Conservation (phyloP, 2,113 vertebrate species). For the Microcebus lehilahytsara region DNA sequence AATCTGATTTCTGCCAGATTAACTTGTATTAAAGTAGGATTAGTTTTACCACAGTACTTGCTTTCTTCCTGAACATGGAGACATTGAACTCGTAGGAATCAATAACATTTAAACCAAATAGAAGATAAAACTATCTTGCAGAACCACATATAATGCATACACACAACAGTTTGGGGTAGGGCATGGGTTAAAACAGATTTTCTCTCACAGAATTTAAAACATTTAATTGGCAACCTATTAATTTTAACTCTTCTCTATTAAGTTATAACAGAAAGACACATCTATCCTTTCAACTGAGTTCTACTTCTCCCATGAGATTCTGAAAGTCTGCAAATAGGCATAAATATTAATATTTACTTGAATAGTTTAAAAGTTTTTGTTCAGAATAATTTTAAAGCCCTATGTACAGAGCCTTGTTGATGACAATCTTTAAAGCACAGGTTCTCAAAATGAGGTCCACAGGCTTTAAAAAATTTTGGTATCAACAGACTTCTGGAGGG, state of each 20-base stretch:
- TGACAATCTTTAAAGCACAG: neutral
- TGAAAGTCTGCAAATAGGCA: neutral
- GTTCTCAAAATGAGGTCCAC: neutral
- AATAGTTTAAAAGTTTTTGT: neutral
- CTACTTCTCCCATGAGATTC: neutral
- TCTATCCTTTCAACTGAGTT: neutral
- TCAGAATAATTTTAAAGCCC: neutral
- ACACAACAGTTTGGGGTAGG: neutral
- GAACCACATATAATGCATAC: neutral
- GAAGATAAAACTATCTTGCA: neutral
- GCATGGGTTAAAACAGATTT: neutral
- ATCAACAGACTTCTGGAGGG: neutral
- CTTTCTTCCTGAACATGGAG: neutral
- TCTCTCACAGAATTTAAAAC: constrained; percentile 9
- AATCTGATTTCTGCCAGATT: neutral
- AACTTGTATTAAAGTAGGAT: neutral
- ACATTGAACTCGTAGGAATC: neutral
- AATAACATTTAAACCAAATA: neutral
- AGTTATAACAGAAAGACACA: neutral
- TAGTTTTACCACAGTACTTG: neutral
- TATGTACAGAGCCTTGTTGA: neutral
- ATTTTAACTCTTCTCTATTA: neutral
- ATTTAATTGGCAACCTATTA: neutral
- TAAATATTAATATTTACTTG: neutral
- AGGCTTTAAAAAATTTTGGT: neutral